Base-by-base conservation (phyloP, 2,888 invertebrate species). In the Diadromus collaris region DNA sequence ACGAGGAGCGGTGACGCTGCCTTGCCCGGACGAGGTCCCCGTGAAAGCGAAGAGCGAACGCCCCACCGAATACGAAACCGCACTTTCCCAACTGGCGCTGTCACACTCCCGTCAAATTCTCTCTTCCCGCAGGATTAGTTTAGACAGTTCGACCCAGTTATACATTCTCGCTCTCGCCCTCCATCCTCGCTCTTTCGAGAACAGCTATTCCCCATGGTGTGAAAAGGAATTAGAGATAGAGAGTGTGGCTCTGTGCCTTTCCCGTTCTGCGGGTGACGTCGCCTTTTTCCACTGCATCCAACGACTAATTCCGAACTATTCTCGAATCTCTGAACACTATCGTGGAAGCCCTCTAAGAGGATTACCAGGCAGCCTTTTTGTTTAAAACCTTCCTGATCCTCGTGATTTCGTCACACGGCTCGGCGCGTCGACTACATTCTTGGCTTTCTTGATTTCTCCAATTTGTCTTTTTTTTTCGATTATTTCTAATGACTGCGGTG, bases 71-170 rank as follows among this genome's bases (percentile, higher is more conserved):
- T 79, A 73, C 72, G 64, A 79, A 76, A 76, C 68, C 64, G 44
- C 74, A 70, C 54, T 75, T 54, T 65, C 61, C 69, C 65, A 65
- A 72, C 51, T 69, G 51, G 32, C 60, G 63, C 75, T 79, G 79
- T 79, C 79, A 76, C 63, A 72, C 56, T 79, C 79, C 68, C 79
- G 76, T 79, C 76, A 79, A 54, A 54, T 76, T 76, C 64, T 79
- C 41, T 44, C 79, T 65, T 48, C 73, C 73, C 73, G 63, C 76
- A 69, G 69, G 72, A 79, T 79, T 79, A 79, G 79, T 79, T 76
- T 61, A 60, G 79, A 79, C 79, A 76, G 76, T 79, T 76, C 76
- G 79, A 79, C 79, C 79, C 73, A 79, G 73, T 79, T 76, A 44
- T 64, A 69, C 76, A 54, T 60, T 58, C 46, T 48, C 44, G 67